A percentile compares a stretch with the other conserved stretches of the same genome.
phyloP scores from a whole-genome alignment of 2,113 vertebrate species.

The Upupa epops region DNA sequence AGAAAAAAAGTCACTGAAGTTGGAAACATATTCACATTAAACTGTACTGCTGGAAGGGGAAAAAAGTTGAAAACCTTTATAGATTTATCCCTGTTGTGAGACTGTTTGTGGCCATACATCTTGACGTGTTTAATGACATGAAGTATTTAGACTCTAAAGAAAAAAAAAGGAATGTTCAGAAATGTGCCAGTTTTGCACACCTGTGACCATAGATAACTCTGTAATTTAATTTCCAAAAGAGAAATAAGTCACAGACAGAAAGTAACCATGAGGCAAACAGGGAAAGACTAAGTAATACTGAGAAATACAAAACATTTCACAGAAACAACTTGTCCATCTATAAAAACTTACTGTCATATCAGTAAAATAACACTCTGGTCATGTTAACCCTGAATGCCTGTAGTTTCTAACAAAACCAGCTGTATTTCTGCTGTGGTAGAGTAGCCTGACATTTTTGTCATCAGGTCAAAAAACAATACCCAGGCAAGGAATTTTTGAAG shows the following conservation, averaged over 20 bases:
- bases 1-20: background rate
- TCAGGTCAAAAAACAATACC: fast-evolving
- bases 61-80: background rate
- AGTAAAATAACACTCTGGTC: background rate
- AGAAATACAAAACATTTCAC: background rate
- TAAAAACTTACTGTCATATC: background rate
- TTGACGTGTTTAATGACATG: background rate
- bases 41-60: background rate
- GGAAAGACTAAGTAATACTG: background rate
- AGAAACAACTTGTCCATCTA: background rate
- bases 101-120: fast-evolving
- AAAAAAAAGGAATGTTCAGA: background rate
- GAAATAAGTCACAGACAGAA: background rate
- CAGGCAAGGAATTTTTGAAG: background rate
- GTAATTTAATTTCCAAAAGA: background rate
- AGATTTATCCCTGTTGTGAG: background rate
- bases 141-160: background rate
- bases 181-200: background rate
- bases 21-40: background rate
- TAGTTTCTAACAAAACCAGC: background rate
- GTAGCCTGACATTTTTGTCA: background rate
- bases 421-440: background rate
- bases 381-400: background rate
- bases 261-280: background rate
- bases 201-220: background rate